Evolutionary conservation across 2,113 vertebrate genomes (phyloP), one percentile per base, ranked within the genome.

Genomic region (Holacanthus passer): DNA sequence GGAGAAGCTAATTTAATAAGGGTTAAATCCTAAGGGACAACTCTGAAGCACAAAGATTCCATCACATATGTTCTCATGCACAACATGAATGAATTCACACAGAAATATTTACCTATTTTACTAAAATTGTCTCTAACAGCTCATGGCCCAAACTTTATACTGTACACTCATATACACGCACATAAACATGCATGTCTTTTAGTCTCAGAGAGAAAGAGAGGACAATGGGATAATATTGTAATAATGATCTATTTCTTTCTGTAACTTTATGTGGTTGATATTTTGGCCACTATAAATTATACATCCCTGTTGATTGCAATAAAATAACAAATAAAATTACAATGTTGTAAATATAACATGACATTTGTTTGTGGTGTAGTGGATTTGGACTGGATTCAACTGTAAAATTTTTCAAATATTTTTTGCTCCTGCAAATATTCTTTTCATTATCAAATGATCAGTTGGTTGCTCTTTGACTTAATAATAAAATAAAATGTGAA

Each of bases 1-100:
- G 56, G 63, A 91, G 47, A 64, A 80, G 76, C 73, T 86, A 68
- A 90, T 82, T 70, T 74, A 72, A 85, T 85, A 35, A 88, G 72
- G 73, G 73, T 75, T 77, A 29, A 80, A 75, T 79, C 75, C 72
- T 72, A 29, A 69, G 50, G 60, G 86, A 84, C 66, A 27, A 81
- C 67, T 77, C 67, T 39, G 60, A 1, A 81, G 53, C 20, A 43
- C 62, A 59, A 19, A 63, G 24, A 89, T 87, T 83, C 79, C 74
- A 72, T 3, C 59, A 71, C 68, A 71, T 62, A 53, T 35, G 35
- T 53, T 68, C 64, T 45, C 60, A 16, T n/a, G 39, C 20, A 29
- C n/a, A 11, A 41, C 1, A 7, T 31, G 13, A 17, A 45, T 1
- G 11, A 14, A 60, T 31, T 5, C 32, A 41, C 65, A 60, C 67